Evolutionary conservation across 2,888 invertebrate species (phyloP), one percentile per base, ranked within the genome.

Genomic region (Rhogogaster chlorosoma): DNA sequence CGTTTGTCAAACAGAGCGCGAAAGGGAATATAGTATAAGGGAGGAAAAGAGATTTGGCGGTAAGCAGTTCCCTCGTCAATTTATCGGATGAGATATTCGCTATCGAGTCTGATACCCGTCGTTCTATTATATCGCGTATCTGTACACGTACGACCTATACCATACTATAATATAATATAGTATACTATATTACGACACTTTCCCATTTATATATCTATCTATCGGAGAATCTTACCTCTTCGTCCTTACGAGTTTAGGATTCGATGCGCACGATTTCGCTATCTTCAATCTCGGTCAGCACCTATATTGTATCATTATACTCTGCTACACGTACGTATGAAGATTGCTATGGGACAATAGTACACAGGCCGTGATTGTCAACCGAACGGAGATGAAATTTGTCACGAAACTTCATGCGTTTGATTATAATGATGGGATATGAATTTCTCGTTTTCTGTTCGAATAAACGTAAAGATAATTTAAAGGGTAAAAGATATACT

Each of bases 261-360:
- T 49, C 29, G 49, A 77, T 77, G 22, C 77, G 49, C 49, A 77
- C 77, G 77, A 77, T 77, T 77, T 53, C 77, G 77, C 49, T 77
- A 77, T 77, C 77, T 53, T 53, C 18, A 1, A 67, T 67, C 29
- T 67, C 67, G 67, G 32, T 67, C 67, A 18, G 32, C 32, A 32
- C 67, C 32, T 67, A 67, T 22, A 61, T 53, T 10, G 26, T 26
- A 22, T 61, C 26, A 61, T 61, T 61, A 29, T 61, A 29, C 61
- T 26, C 7, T n/a, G 26, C 26, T 61, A 61, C 61, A 61, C 26
- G 22, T 22, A 61, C 3, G 0, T 53, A 53, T 53, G 5, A 10
- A n/a, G n/a, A 53, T 7, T n/a, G 53, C 6, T 7, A n/a, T n/a
- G 18, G 18, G 15, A n/a, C 49, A n/a, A 49, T 49, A n/a, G 18